Percentiles rank a stretch among this genome's conserved stretches.
Conservation (phyloP, 64 coral and sea anemone genomes). For the Porites australiensis region DNA sequence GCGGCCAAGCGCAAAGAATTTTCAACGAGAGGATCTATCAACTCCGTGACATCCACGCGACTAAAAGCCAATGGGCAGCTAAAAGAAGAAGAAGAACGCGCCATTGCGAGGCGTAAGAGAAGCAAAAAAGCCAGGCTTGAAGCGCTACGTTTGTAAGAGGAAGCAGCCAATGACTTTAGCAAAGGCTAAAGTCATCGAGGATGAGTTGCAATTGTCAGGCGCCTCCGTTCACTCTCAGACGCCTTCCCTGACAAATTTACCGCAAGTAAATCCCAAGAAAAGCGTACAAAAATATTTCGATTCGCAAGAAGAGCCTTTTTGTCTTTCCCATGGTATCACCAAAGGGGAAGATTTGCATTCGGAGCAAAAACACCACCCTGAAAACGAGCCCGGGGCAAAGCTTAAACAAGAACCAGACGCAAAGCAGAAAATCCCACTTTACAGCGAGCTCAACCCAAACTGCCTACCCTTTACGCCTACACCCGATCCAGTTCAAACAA, state of each 20-base stretch:
- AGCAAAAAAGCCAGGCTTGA: background rate
- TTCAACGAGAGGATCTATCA: background rate
- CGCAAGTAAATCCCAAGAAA: background rate
- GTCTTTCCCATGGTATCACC: background rate
- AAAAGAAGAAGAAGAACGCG: conserved; percentile 28
- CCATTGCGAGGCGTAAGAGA: background rate
- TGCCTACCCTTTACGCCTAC: background rate
- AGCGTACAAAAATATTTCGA: background rate
- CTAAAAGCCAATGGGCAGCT: background rate
- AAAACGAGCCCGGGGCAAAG: background rate
- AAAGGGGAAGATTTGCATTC: too few species aligned
- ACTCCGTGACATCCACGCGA: background rate
- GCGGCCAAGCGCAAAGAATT: conserved; percentile 5
- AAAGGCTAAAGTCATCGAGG: background rate
- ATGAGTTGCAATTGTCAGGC: background rate
- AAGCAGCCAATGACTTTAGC: background rate
- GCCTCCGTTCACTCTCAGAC: too few species aligned
- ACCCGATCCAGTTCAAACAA: background rate
- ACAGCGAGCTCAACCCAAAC: background rate
- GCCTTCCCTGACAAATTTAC: background rate
- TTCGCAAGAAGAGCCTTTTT: background rate
- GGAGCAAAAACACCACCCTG: background rate
- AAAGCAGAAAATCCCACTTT: background rate
- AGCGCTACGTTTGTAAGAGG: background rate
- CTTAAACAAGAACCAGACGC: background rate